Evolutionary conservation across 2,888 invertebrate genomes (phyloP).

Genomic region (Pristionchus japonicus): DNA sequence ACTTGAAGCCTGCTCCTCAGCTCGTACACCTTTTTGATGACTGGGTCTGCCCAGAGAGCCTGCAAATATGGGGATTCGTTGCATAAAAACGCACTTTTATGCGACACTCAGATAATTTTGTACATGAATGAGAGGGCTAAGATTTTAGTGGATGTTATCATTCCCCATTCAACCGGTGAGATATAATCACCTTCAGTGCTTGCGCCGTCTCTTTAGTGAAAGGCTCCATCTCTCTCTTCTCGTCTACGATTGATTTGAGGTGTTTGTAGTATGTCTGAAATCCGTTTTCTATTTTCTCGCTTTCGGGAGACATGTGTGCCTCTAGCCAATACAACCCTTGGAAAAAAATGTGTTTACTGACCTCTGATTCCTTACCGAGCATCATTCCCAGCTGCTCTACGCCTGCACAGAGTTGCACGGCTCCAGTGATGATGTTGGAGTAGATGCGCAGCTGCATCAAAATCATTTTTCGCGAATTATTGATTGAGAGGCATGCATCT

Average conservation of each 20-base stretch:
- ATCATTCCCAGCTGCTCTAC: neutral
- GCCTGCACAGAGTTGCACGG: neutral
- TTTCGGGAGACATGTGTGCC: no score
- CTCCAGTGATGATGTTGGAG: neutral
- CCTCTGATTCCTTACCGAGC: neutral
- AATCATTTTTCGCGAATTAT: neutral
- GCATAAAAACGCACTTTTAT: no score
- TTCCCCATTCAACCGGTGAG: no score
- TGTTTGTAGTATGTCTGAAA: neutral
- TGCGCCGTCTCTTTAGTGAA: neutral
- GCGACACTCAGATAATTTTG: no score
- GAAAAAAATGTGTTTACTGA: neutral
- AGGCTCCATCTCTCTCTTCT: neutral
- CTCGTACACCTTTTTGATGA: constrained; percentile 97
- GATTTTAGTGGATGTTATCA: no score
- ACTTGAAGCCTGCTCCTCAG: constrained; percentile 99
- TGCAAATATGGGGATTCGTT: no score
- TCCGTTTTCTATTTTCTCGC: no score
- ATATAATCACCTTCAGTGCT: neutral
- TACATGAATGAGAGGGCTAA: no score
- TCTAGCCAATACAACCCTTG: no score
- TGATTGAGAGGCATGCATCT: no score
- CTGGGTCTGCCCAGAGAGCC: constrained; percentile 93
- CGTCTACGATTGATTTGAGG: neutral
- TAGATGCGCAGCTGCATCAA: neutral